Percentiles rank a stretch among this genome's conserved stretches.
Conservation (phyloP, 2,888 invertebrate species). For the Standfussiana lucernea region DNA sequence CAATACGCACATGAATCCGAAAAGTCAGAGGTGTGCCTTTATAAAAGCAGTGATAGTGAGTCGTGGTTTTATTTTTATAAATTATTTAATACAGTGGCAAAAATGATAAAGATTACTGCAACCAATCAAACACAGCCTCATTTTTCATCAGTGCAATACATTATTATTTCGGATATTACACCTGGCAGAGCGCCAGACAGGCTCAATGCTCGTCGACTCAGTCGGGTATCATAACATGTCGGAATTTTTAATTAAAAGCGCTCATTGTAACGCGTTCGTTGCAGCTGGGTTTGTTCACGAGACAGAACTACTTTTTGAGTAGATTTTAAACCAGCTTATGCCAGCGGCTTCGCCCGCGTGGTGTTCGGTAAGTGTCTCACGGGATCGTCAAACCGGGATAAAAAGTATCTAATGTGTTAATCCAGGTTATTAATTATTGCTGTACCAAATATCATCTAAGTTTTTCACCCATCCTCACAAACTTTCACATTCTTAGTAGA, state of each 20-base stretch:
- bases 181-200: constrained; percentile 34
- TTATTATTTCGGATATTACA: constrained; percentile 37
- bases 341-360: too few species aligned
- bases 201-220: not conserved
- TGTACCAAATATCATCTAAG: too few species aligned
- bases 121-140: constrained; percentile 18
- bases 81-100: not conserved
- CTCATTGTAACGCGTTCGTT: not conserved
- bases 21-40: too few species aligned
- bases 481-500: too few species aligned
- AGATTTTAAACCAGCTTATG: not conserved
- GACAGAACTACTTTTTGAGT: not conserved
- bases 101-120: not conserved
- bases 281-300: not conserved
- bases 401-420: too few species aligned
- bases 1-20: too few species aligned
- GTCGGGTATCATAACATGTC: constrained; percentile 30
- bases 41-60: too few species aligned
- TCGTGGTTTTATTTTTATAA: too few species aligned
- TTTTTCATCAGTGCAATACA: constrained; percentile 23
- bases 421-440: too few species aligned
- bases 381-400: too few species aligned
- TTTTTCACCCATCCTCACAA: too few species aligned
- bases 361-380: too few species aligned
- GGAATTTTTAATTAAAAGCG: constrained; percentile 55